phyloP scores from a whole-genome alignment of 2,888 invertebrate genomes.

The Cerceris rybyensis region DNA sequence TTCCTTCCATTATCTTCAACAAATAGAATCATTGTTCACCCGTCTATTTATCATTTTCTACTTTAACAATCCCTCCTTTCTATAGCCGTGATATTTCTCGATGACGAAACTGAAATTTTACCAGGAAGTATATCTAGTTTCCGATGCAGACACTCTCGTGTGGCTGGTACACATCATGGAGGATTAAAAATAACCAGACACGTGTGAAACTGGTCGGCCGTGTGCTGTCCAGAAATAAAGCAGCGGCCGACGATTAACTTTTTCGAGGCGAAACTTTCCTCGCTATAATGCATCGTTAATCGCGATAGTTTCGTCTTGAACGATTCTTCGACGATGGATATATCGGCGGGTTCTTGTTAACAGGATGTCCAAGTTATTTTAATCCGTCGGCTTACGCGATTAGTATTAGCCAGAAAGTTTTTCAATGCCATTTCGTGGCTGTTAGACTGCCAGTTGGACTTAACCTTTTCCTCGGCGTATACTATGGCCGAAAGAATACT shows the following conservation, averaged over 20 bases:
- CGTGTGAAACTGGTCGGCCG: slow-evolving; percentile 55
- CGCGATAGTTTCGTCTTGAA: slow-evolving; percentile 17
- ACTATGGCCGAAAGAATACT: too few relatives aligned
- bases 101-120: slow-evolving; percentile 18
- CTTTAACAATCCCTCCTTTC: slow-evolving; percentile 7
- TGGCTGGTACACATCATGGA: slow-evolving; percentile 48
- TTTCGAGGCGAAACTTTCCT: slow-evolving; percentile 43
- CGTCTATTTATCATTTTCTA: not conserved
- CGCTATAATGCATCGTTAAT: slow-evolving; percentile 36
- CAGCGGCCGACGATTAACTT: slow-evolving; percentile 50
- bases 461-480: too few relatives aligned
- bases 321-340: slow-evolving; percentile 36
- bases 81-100: not conserved
- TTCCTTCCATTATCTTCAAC: too few relatives aligned
- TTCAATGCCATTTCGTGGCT: not conserved
- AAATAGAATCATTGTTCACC: too few relatives aligned
- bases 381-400: slow-evolving; percentile 8
- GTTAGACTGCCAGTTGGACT: too few relatives aligned
- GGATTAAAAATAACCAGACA: slow-evolving; percentile 63
- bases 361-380: slow-evolving; percentile 34
- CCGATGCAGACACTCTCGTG: slow-evolving; percentile 23
- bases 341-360: slow-evolving; percentile 40
- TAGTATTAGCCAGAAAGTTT: slow-evolving; percentile 14
- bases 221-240: slow-evolving; percentile 60
- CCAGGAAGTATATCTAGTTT: slow-evolving; percentile 43